Evolutionary conservation across 2,797 vertebrate species (phyloP).

Genomic region (Urocyon cinereoargenteus): DNA sequence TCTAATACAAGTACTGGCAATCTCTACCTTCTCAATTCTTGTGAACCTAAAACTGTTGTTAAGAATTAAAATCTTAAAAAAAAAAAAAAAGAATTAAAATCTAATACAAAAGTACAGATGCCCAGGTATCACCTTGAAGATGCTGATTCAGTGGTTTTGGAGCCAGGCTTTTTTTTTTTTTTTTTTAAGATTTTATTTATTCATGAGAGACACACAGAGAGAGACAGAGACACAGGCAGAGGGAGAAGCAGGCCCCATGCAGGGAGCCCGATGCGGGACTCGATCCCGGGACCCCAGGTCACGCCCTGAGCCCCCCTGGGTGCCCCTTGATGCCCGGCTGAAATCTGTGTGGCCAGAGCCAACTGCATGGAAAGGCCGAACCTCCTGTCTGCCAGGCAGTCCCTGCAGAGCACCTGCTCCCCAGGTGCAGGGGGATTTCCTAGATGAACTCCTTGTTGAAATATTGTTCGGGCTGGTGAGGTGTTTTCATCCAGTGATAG

Average conservation of each 20-base stretch:
- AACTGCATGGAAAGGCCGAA: neutral
- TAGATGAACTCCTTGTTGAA: neutral
- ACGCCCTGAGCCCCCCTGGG: too few species aligned
- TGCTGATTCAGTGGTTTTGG: neutral
- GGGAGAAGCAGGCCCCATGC: too few species aligned
- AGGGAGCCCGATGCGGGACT: too few species aligned
- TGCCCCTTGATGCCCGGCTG: neutral
- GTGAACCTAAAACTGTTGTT: slow-evolving; percentile 2
- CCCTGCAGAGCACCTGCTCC: neutral
- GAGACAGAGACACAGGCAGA: too few species aligned
- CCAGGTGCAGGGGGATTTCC: neutral
- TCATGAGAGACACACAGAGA: too few species aligned
- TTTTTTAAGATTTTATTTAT: too few species aligned
- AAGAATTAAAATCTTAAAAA: neutral
- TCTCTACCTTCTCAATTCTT: neutral
- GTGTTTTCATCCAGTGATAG: neutral
- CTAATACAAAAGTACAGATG: neutral
- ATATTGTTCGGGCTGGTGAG: neutral
- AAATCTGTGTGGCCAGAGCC: neutral
- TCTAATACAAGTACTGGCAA: too few species aligned
- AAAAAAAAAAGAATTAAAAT: neutral
- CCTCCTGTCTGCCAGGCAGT: neutral
- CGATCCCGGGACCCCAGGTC: too few species aligned
- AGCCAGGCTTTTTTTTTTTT: neutral
- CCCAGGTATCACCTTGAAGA: neutral